Conservation (phyloP, 2,888 invertebrate genomes). For the Bombyx huttoni region DNA sequence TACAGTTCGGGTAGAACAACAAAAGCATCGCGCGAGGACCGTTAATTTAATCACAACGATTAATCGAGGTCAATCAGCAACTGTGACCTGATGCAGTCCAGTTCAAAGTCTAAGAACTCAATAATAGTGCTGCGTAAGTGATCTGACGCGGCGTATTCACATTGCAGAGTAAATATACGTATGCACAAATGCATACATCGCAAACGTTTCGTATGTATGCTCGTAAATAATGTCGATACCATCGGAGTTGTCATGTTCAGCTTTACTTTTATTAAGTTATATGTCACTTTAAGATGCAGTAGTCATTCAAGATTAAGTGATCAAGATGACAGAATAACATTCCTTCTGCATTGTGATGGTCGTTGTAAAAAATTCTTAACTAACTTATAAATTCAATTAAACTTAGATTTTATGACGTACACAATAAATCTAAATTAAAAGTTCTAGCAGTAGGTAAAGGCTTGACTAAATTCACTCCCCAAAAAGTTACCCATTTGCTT, state of each 20-base stretch:
- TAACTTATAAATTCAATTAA: not conserved
- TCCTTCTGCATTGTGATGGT: not conserved
- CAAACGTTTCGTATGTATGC: not conserved
- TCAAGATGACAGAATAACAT: not conserved
- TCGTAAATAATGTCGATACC: not conserved
- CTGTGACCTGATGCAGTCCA: not conserved
- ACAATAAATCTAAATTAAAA: too few relatives aligned
- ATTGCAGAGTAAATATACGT: conserved; percentile 5
- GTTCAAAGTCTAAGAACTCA: not conserved
- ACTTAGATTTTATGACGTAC: too few relatives aligned
- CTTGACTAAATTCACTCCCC: too few relatives aligned
- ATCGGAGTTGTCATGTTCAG: not conserved
- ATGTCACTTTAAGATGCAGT: not conserved
- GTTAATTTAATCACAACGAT: conserved; percentile 41
- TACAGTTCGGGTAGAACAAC: conserved; percentile 24
- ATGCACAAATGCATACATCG: not conserved
- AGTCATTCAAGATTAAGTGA: not conserved
- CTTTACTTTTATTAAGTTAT: not conserved
- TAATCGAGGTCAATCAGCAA: conserved; percentile 43
- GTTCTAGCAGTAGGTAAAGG: too few relatives aligned
- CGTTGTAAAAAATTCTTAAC: not conserved
- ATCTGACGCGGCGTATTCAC: not conserved
- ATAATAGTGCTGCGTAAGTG: not conserved
- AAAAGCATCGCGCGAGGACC: conserved; percentile 38
- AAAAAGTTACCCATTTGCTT: too few relatives aligned